Conservation (phyloP, 2,797 vertebrate species). For the Yasuhikotakia modesta region DNA sequence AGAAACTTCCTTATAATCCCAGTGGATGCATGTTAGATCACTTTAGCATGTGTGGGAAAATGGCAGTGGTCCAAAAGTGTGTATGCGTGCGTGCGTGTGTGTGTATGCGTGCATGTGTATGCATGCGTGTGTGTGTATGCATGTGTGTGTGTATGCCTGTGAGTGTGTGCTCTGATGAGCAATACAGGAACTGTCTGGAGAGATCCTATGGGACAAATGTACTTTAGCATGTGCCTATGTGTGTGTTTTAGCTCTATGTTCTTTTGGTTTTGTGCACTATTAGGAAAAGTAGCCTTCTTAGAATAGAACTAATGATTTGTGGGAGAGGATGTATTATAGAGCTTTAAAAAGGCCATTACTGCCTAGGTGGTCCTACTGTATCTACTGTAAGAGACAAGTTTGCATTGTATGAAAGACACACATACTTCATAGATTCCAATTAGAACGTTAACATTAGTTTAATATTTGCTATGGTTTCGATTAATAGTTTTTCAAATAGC, state of each 20-base stretch:
- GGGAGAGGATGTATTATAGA: slow-evolving; percentile 8
- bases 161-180: slow-evolving; percentile 35
- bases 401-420: neutral
- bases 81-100: slow-evolving; percentile 30
- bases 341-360: slow-evolving; percentile 13
- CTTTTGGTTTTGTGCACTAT: slow-evolving; percentile 7
- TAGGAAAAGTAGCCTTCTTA: slow-evolving; percentile 15
- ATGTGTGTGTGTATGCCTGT: slow-evolving; percentile 6
- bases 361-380: slow-evolving; percentile 30
- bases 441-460: too few relatives aligned
- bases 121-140: neutral
- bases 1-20: slow-evolving; percentile 49
- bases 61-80: slow-evolving; percentile 51
- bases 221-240: neutral
- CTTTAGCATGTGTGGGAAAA: slow-evolving; percentile 62
- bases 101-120: too few relatives aligned
- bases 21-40: slow-evolving; percentile 43
- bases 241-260: neutral
- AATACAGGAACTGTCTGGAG: slow-evolving; percentile 33
- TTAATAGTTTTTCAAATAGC: neutral
- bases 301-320: slow-evolving; percentile 12
- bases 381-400: neutral
- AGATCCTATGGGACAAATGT: slow-evolving; percentile 2
- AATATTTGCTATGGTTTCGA: too few relatives aligned
- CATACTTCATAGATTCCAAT: too few relatives aligned